Conservation (phyloP, 2,113 vertebrate genomes). For the Pitta sordida region DNA sequence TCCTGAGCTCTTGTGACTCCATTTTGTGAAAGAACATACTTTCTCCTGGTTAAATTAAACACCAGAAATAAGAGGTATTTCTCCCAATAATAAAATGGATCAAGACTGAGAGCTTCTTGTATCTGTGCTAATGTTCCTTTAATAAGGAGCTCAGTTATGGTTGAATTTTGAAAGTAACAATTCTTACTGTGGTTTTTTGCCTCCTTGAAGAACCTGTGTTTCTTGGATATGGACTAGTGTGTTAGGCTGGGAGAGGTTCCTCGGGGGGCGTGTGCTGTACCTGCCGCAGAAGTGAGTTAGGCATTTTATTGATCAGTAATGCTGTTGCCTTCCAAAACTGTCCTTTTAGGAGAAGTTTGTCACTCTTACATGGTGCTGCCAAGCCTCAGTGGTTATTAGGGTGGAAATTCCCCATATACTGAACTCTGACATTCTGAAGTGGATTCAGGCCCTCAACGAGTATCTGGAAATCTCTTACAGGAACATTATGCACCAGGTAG, state of each 20-base stretch:
- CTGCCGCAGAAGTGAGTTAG: not conserved
- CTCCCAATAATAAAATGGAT: not conserved
- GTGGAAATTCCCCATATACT: not conserved
- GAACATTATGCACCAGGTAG: not conserved
- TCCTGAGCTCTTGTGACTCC: not conserved
- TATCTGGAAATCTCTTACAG: not conserved
- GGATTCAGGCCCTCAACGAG: not conserved
- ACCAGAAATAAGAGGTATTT: rapidly evolving
- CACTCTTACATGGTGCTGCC: rapidly evolving
- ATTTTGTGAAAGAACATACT: not conserved
- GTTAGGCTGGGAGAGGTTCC: not conserved
- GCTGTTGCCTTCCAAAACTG: not conserved
- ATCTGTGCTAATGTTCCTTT: not conserved
- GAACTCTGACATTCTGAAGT: not conserved
- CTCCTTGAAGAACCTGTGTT: not conserved
- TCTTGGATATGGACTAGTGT: rapidly evolving
- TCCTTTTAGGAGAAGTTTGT: not conserved
- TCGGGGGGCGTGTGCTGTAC: not conserved
- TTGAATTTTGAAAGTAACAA: not conserved
- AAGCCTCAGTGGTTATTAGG: not conserved
- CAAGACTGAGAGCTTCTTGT: not conserved
- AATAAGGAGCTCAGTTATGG: not conserved
- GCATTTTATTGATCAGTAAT: not conserved
- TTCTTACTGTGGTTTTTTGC: not conserved
- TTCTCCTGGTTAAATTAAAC: not conserved